Percentiles rank a stretch among this genome's conserved stretches.
Evolutionary conservation across 1,140 invertebrate genomes (phyloP).

Genomic region (Drosophila pseudoananassae): DNA sequence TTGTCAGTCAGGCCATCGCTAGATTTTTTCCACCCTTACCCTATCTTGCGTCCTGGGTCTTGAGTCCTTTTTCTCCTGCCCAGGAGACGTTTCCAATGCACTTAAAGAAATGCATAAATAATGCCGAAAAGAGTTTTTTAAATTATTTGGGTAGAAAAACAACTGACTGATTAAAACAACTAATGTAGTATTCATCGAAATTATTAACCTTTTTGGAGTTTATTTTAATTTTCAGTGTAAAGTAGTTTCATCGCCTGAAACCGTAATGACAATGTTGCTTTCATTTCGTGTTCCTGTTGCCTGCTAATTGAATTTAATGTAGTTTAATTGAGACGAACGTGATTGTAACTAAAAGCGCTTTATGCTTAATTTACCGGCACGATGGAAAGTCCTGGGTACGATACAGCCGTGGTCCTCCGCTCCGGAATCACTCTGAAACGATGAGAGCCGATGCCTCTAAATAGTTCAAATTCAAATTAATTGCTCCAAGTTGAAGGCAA

Average conservation of each 20-base stretch:
- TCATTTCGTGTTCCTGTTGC: conserved; percentile 61
- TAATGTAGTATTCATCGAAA: background rate
- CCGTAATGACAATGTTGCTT: conserved; percentile 77
- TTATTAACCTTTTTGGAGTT: background rate
- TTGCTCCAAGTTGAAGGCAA: conserved; percentile 67
- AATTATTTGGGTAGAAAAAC: too few relatives aligned
- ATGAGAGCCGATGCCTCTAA: conserved; percentile 59
- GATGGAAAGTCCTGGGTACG: conserved; percentile 17
- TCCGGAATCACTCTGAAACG: conserved; percentile 16
- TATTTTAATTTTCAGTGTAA: conserved; percentile 5
- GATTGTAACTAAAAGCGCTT: conserved; percentile 82
- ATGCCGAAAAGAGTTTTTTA: background rate
- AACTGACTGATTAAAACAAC: too few relatives aligned
- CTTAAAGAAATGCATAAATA: background rate
- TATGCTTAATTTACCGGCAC: conserved; percentile 81
- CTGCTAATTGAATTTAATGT: conserved; percentile 83
- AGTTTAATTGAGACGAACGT: conserved; percentile 83
- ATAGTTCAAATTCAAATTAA: conserved; percentile 74
- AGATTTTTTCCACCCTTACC: conserved; percentile 37
- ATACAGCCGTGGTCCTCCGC: background rate
- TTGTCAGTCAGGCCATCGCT: conserved; percentile 61
- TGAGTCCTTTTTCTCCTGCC: conserved; percentile 34
- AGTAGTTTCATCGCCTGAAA: conserved; percentile 38
- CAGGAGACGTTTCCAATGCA: conserved; percentile 28
- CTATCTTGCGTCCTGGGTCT: conserved; percentile 29